Percentiles rank a stretch among this genome's conserved stretches.
Evolutionary conservation across 2,797 vertebrate species (phyloP).

Genomic region (Acanthornis magna): DNA sequence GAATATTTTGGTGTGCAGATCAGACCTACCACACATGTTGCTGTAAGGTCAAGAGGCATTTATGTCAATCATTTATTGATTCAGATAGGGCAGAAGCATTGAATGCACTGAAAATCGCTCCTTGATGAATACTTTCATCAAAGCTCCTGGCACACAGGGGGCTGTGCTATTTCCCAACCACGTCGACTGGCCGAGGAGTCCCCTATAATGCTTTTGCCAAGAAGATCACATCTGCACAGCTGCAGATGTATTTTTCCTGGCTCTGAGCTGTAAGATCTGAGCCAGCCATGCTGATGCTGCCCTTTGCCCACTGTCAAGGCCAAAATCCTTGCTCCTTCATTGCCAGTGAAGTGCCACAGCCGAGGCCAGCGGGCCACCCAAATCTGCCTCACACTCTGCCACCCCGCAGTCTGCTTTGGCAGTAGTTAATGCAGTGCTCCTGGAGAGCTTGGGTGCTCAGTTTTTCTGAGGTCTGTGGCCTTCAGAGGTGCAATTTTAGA

Average conservation of each 20-base stretch:
- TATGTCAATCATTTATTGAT: neutral
- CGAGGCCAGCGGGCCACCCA: neutral
- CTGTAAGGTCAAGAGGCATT: neutral
- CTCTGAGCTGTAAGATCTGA: neutral
- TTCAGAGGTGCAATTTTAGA: neutral
- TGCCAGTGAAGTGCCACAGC: neutral
- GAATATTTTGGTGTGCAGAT: neutral
- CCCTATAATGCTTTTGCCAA: neutral
- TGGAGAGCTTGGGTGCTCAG: neutral
- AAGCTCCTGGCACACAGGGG: fast-evolving
- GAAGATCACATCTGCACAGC: neutral
- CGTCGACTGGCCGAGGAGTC: neutral
- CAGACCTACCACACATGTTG: neutral
- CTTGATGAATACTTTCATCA: neutral
- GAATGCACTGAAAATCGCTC: neutral
- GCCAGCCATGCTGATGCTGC: fast-evolving
- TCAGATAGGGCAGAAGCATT: neutral
- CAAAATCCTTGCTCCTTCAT: neutral
- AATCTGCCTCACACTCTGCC: fast-evolving
- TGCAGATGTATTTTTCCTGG: neutral
- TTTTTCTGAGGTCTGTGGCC: neutral
- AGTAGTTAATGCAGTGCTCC: neutral
- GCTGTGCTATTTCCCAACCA: neutral
- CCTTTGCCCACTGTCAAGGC: neutral
- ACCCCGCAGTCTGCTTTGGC: neutral